These are phyloP conservation scores for Sesamia inferens DNA, from an alignment of 2,888 invertebrate genomes.

Conservation along the genomic window DNA sequence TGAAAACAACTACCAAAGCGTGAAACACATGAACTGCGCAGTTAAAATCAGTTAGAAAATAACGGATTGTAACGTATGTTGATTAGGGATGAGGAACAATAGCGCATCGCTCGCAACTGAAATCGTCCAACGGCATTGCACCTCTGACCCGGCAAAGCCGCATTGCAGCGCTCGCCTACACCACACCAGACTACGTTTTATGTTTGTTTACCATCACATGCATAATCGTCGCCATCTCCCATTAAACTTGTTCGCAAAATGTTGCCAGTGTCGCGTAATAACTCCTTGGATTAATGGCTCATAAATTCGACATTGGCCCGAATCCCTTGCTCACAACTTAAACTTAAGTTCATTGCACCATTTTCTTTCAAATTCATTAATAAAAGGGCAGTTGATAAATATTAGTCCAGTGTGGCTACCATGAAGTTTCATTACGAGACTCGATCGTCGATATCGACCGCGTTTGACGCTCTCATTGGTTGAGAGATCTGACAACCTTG, in stretches of 20 bases:
- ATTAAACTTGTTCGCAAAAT: slow-evolving; percentile 65
- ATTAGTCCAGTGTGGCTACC: no score
- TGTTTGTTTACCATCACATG: slow-evolving; percentile 78
- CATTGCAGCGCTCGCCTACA: slow-evolving; percentile 83
- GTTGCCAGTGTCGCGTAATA: slow-evolving; percentile 56
- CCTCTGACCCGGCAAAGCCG: slow-evolving; percentile 80
- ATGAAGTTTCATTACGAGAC: no score
- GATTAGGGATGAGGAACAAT: slow-evolving; percentile 59
- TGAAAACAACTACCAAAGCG: slow-evolving; percentile 65
- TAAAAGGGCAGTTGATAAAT: no score
- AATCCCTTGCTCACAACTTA: no score
- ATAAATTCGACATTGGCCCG: slow-evolving; percentile 34
- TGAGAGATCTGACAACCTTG: no score
- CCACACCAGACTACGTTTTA: slow-evolving; percentile 76
- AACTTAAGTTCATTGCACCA: no score
- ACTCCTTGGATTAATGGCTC: slow-evolving; percentile 44
- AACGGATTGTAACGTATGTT: slow-evolving; percentile 29
- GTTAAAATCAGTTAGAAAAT: slow-evolving; percentile 62
- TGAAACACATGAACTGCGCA: slow-evolving; percentile 59
- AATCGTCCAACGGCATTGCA: slow-evolving; percentile 80
- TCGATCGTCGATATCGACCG: no score
- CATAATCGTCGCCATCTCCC: slow-evolving; percentile 71
- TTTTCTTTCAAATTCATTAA: no score
- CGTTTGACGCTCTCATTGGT: no score
- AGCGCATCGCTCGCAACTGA: slow-evolving; percentile 70